Percentiles rank a stretch among this genome's conserved stretches.
These are phyloP conservation scores for Drosophila nannoptera DNA, from an alignment of 1,140 invertebrate genomes.

Conservation along the genomic window DNA sequence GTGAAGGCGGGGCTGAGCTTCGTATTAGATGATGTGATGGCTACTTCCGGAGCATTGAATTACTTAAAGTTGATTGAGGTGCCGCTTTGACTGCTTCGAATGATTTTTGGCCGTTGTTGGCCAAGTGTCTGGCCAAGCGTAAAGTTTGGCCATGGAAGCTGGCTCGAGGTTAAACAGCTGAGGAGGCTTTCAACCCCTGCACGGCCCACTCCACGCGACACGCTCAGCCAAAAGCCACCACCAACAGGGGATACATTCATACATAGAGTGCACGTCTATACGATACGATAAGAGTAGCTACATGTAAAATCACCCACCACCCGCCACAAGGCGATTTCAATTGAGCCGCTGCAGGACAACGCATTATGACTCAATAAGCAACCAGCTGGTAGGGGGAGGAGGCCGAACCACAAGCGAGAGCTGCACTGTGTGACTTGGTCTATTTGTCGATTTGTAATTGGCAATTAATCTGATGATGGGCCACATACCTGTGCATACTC, in stretches of 20 bases:
- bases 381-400: background rate
- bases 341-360: constrained; percentile 69
- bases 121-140: constrained; percentile 63
- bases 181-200: constrained; percentile 32
- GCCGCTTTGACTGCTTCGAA: constrained; percentile 28
- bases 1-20: background rate
- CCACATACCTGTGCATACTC: constrained; percentile 74
- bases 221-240: constrained; percentile 37
- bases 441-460: too few species aligned
- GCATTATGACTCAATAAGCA: constrained; percentile 66
- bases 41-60: constrained; percentile 61
- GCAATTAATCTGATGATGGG: constrained; percentile 16
- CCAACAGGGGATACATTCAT: constrained; percentile 9
- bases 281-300: background rate
- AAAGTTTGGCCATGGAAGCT: constrained; percentile 35
- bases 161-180: constrained; percentile 65
- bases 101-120: constrained; percentile 7
- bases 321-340: constrained; percentile 67
- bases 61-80: constrained; percentile 72
- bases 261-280: too few species aligned
- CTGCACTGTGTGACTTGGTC: background rate
- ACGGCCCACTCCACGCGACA: background rate
- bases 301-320: constrained; percentile 2
- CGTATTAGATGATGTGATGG: constrained; percentile 8
- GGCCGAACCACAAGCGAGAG: background rate